A percentile compares a stretch with the other conserved stretches of the same genome.
These are phyloP conservation scores for Presbytis comata DNA, from an alignment of 2,797 vertebrate genomes.

Conservation along the genomic window DNA sequence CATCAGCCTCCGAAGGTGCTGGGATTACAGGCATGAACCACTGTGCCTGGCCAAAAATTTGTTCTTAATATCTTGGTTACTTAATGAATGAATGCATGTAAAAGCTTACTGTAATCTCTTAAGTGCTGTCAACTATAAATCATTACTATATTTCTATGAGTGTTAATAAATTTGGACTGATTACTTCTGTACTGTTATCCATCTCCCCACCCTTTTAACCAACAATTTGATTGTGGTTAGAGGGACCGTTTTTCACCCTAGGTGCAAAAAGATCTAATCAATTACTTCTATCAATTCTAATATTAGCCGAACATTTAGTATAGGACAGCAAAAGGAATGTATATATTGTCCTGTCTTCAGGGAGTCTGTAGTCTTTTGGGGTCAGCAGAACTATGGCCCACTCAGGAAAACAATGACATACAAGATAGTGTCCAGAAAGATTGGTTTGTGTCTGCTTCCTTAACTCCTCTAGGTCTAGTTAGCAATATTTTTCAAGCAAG, in stretches of 20 bases:
- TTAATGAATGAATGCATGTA: neutral
- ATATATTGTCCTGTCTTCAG: neutral
- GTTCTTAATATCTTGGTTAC: neutral
- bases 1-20: neutral
- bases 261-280: neutral
- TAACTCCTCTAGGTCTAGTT: neutral
- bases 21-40: neutral
- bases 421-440: neutral
- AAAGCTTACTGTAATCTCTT: neutral
- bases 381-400: neutral
- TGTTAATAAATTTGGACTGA: neutral
- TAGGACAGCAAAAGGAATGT: neutral
- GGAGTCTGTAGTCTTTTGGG: neutral
- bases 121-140: neutral
- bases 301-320: neutral
- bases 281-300: neutral
- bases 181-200: neutral
- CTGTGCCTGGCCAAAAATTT: neutral
- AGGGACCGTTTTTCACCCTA: neutral
- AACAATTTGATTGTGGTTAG: neutral
- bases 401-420: neutral
- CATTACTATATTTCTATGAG: neutral
- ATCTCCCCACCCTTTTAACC: neutral
- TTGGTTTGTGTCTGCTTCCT: neutral
- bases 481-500: neutral